These are phyloP conservation scores for Vimba vimba DNA, from an alignment of 2,113 vertebrate species.

Conservation along the genomic window DNA sequence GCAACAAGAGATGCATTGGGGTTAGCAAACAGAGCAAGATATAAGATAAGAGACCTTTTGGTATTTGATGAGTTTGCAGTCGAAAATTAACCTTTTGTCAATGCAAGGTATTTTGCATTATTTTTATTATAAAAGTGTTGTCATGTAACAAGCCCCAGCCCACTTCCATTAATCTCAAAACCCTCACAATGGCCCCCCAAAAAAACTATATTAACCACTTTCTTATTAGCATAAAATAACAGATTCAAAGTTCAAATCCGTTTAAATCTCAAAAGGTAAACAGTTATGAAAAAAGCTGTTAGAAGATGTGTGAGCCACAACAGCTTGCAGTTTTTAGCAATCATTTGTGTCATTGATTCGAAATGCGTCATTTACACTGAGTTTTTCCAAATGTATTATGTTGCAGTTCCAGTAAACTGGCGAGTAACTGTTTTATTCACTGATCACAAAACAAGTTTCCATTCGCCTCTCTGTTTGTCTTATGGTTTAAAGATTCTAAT, in stretches of 20 bases:
- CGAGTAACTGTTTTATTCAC: not conserved
- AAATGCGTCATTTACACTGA: not conserved
- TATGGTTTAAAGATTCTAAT: conserved; percentile 10
- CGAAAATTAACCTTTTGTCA: not conserved
- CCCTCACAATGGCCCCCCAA: not conserved
- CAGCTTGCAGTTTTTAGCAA: not conserved
- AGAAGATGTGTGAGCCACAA: not conserved
- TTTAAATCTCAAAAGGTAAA: not conserved
- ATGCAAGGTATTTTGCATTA: not conserved
- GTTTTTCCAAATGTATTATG: not conserved
- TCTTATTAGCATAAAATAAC: not conserved
- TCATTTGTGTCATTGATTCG: not conserved
- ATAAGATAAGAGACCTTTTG: not conserved
- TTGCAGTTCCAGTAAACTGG: not conserved
- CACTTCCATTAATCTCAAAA: not conserved
- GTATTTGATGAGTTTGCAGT: not conserved
- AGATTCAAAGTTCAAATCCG: not conserved
- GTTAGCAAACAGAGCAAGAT: conserved; percentile 15
- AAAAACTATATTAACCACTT: not conserved
- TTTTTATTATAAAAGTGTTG: not conserved
- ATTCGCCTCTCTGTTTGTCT: not conserved
- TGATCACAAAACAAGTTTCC: not conserved
- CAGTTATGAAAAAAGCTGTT: not conserved
- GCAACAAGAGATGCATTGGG: conserved; percentile 1
- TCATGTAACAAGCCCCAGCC: not conserved